Base-by-base conservation (phyloP, 2,888 invertebrate species). In the Diarsia rubi region DNA sequence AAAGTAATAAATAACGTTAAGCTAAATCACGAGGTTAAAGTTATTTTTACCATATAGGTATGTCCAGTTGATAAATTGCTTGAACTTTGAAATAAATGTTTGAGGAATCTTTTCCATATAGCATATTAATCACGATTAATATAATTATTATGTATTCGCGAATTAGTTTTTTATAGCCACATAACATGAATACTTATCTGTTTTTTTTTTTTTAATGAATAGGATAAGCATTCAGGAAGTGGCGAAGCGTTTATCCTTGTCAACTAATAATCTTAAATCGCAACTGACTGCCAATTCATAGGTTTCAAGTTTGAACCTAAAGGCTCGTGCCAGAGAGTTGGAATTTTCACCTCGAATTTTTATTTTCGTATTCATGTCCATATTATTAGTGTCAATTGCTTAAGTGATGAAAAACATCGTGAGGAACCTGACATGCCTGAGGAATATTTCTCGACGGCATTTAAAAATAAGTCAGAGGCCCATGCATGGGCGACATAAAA, bases 61-160 rank as follows among this genome's bases (percentile, higher is more conserved):
- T 12, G 27, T n/a, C 0, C 5, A 21, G 42, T 24, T 60, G 44
- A 76, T 49, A 31, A 45, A 60, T 52, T 14, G 27, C 45, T 24
- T 31, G 8, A 12, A 57, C 47, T 42, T 49, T 11, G 16, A 63
- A 37, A n/a, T 63, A n/a, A 24, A 57, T 6, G 6, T 12, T 62
- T 49, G 14, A 1, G 16, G 8, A 24, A 27, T 24, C 24, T 12
- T 62, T 45, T 62, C 31, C 12, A 19, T 24, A 16, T n/a, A 21
- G 6, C 16, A 52, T 44, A 60, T 77, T 45, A 27, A 27, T 49
- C 31, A 68, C n/a, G 24, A 45, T 67, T 24, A 60, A 21, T 27
- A 27, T n/a, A n/a, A n/a, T n/a, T n/a, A 19, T 31, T 31, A 49
- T 75, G 3, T 37, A n/a, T 19, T 24, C 44, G 12, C 0, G 24